Conservation (phyloP, 2,113 vertebrate species). For the Macaca mulatta region DNA sequence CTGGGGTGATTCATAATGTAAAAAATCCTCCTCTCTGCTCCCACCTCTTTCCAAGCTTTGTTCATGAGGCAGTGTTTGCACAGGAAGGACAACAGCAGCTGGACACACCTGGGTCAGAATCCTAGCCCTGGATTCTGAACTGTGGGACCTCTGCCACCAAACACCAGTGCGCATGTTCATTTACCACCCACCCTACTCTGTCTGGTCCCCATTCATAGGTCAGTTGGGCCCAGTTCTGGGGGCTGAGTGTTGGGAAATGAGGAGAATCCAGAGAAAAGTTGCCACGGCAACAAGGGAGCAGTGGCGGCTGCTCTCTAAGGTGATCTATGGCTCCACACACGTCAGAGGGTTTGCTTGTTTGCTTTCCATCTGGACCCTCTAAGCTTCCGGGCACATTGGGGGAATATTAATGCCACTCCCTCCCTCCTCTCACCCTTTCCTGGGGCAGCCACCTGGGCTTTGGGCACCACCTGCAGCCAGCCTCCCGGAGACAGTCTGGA, state of each 20-base stretch:
- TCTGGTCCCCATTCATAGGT: background rate
- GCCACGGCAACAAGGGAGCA: conserved; percentile 68
- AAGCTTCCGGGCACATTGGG: background rate
- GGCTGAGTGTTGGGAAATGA: conserved; percentile 16
- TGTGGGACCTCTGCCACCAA: background rate
- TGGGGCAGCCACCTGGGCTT: background rate
- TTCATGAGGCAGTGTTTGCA: background rate
- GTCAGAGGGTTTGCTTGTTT: conserved; percentile 37
- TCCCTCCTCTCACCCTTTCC: background rate
- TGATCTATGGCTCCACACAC: background rate
- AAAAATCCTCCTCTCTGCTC: background rate
- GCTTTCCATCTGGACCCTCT: conserved; percentile 47
- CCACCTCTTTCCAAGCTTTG: background rate
- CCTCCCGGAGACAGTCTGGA: background rate
- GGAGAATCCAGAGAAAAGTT: conserved; percentile 63
- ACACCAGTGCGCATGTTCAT: accelerated
- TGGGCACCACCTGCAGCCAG: background rate
- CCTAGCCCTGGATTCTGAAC: background rate
- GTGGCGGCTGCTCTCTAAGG: background rate
- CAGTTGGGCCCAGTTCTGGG: conserved; percentile 25
- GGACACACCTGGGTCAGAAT: background rate
- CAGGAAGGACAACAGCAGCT: background rate
- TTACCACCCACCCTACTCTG: background rate
- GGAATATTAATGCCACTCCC: conserved; percentile 35
- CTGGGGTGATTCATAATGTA: background rate